Percentiles rank a stretch among this genome's conserved stretches.
Conservation (phyloP, 2,797 vertebrate genomes). For the Gymnocypris eckloni region DNA sequence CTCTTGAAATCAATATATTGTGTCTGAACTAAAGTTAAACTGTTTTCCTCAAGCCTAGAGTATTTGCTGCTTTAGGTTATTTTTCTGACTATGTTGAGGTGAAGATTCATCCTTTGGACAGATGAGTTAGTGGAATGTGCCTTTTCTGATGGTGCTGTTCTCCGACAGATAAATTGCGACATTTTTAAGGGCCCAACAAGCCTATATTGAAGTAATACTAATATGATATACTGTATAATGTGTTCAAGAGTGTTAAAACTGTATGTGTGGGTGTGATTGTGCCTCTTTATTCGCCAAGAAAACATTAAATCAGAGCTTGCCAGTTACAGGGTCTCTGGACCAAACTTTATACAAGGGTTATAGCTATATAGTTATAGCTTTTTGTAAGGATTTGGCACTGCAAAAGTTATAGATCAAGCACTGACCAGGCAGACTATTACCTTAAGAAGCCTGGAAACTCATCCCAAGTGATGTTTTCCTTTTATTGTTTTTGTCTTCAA, state of each 20-base stretch:
- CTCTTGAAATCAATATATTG: neutral
- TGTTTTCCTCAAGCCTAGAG: constrained; percentile 23
- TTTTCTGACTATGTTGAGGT: constrained; percentile 57
- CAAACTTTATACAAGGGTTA: constrained; percentile 72
- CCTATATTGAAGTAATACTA: constrained; percentile 66
- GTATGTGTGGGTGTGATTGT: constrained; percentile 56
- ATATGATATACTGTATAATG: constrained; percentile 73
- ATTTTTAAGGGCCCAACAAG: constrained; percentile 54
- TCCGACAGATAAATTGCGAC: constrained; percentile 74
- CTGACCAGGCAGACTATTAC: constrained; percentile 38
- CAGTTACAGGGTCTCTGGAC: constrained; percentile 81
- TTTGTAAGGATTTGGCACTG: constrained; percentile 73
- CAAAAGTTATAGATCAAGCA: constrained; percentile 68
- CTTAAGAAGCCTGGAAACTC: constrained; percentile 1
- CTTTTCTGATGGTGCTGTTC: constrained; percentile 95
- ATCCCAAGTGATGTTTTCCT: neutral
- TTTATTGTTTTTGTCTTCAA: neutral
- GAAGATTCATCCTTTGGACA: constrained; percentile 63
- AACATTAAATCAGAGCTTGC: constrained; percentile 79
- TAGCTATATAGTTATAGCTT: constrained; percentile 21
- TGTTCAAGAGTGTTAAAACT: constrained; percentile 56
- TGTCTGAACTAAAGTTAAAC: constrained; percentile 19
- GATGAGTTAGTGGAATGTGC: constrained; percentile 88
- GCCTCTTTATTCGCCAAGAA: constrained; percentile 78
- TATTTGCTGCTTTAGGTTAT: constrained; percentile 27